Evolutionary conservation across 2,888 invertebrate genomes (phyloP), one percentile per base, ranked within the genome.

Genomic region (Penaeus monodon): DNA sequence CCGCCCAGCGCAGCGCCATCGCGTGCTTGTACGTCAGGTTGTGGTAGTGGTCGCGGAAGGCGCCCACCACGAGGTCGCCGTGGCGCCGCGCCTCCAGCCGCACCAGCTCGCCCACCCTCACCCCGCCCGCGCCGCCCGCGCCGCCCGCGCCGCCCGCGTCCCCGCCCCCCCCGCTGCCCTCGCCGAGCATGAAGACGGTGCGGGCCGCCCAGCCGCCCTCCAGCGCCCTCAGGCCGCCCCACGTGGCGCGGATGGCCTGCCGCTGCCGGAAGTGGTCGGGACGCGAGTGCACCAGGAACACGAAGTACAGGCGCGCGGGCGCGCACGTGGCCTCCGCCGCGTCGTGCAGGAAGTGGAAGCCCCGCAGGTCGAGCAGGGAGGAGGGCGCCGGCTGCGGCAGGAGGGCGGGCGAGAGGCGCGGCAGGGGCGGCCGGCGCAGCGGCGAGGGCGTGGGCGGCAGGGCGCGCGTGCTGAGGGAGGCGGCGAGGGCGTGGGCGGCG

Each of bases 11-110:
- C 73, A 91, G 85, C 24, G 91, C 91, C 89, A 91, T 90, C 14
- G 90, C 88, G 82, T 91, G 91, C 68, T 91, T 91, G 76, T 90
- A 89, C 2, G 91, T 91, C 49, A 91, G 85, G 84, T 91, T 91
- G 63, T 89, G 88, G 80, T 91, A 91, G 0, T 90, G 88, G 79
- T 91, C 91, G n/a, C 83, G 22, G 84, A 91, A 91, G 74, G 85
- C 82, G 10, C 90, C 91, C 81, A 90, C 90, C 24, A 91, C 85
- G 22, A 91, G 89, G 84, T 91, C 91, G 3, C 89, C 89, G 20
- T 86, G 64, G 8, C 78, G 81, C 49, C 27, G 14, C 64, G 74
- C 78, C 79, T 88, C 88, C 27, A 73, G 49, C 1, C 70, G 79
- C 70, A 87, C 84, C 49, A 73, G 29, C 38, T n/a, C 74, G 63